These are phyloP conservation scores for Paramormyrops kingsleyae DNA, from an alignment of 2,113 vertebrate genomes.

Conservation along the genomic window DNA sequence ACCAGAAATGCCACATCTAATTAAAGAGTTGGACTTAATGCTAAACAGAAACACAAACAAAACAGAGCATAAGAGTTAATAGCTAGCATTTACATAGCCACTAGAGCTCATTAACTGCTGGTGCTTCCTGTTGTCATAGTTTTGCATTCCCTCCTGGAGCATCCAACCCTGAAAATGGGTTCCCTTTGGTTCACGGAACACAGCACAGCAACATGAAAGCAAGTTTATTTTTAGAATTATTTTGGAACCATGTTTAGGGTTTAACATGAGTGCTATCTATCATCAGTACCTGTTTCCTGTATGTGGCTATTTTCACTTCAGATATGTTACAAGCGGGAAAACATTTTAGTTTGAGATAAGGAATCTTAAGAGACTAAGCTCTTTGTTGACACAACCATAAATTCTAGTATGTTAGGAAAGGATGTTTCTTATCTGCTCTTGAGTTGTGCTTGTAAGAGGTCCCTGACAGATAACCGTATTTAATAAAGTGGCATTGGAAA, in stretches of 20 bases:
- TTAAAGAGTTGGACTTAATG: background rate
- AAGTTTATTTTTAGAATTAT: background rate
- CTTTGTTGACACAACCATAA: background rate
- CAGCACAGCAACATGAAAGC: background rate
- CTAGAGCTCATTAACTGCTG: background rate
- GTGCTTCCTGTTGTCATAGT: background rate
- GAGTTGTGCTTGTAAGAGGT: conserved; percentile 30
- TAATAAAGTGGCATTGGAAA: conserved; percentile 25
- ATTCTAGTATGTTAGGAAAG: background rate
- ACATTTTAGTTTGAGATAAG: background rate
- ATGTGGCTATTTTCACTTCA: background rate
- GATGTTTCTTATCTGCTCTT: conserved; percentile 1
- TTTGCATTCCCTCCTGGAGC: background rate
- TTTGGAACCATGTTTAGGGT: background rate
- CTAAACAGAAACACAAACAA: background rate
- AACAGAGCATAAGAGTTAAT: background rate
- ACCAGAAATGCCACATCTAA: background rate
- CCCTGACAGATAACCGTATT: conserved; percentile 28
- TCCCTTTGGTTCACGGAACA: background rate
- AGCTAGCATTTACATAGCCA: background rate
- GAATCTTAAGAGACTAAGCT: background rate
- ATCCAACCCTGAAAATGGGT: background rate
- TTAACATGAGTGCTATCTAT: background rate
- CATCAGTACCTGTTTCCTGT: background rate
- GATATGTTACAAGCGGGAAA: background rate